Evolutionary conservation across 2,113 vertebrate species (phyloP), one percentile per base, ranked within the genome.

Genomic region (Ophiodon elongatus): DNA sequence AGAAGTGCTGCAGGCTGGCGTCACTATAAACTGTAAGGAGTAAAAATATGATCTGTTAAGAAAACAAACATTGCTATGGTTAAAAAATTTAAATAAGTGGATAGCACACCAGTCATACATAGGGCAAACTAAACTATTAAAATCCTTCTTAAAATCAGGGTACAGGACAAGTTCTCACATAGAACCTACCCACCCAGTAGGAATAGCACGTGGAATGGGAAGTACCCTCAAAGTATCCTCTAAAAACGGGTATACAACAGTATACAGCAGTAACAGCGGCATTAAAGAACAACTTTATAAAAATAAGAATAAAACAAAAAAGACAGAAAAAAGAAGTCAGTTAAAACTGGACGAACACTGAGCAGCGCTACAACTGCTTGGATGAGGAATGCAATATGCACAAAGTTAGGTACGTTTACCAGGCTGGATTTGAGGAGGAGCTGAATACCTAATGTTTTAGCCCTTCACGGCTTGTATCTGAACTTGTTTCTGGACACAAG

Each of bases 361-460:
- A 92, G 92, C 92, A 93, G 90, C 52, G 74, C 80, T 89, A 93
- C 91, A 62, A 10, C 92, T 94, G 93, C 92, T 84, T 71, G 86
- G 88, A 74, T 89, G 76, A 86, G 80, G 82, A 88, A 94, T 95
- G 94, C 95, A 95, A 96, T 96, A 95, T 95, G 95, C 95, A 96
- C 93, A 92, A 88, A 85, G 87, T 85, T 87, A 70, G 62, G 70
- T 80, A 78, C 37, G 52, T 89, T 82, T 45, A 86, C 84, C 45
- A 0, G 73, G 82, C 87, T 64, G 82, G 63, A 63, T 45, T 66
- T 1, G 76, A 57, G 75, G 64, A 63, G 64, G 83, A 39, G 35
- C 33, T 2, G 37, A 82, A 59, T 41, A 47, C 4, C 75, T 57
- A 41, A 39, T 15, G 73, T 65, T 85, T 80, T 3, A 50, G 60